Base-by-base conservation (phyloP, 1,140 invertebrate species). In the Tribolium madens region DNA sequence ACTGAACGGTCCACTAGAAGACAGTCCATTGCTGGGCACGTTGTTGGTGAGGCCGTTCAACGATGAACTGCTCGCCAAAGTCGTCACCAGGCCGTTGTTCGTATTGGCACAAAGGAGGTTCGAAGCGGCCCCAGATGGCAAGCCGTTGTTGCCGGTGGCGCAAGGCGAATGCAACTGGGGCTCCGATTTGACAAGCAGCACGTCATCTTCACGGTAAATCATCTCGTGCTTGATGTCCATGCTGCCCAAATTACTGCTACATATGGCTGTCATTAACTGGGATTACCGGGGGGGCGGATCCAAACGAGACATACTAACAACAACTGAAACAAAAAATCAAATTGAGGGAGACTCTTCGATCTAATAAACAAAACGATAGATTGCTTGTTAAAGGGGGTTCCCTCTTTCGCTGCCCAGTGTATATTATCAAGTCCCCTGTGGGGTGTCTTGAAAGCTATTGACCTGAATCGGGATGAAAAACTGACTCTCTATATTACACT, bases 181-280 rank as follows among this genome's bases (percentile, higher is more conserved):
- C 75, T 86, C 85, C 36, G 85, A 79, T 78, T 85, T 85, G 18
- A 86, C 83, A 60, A 84, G 80, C 72, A 85, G 81, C 76, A 82
- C 81, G 74, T 85, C 82, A 80, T 83, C 81, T 48, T 84, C 84
- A 73, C 80, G 81, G 80, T 83, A 85, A 42, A 84, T 81, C 80
- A 85, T 80, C 52, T 84, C 84, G 80, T 84, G 84, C 79, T 86
- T 84, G 76, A 85, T 75, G 80, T 85, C 84, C 84, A 85, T 85
- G 75, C 69, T 80, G 81, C 46, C 52, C 73, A 75, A 48, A 68
- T 26, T 46, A 70, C 70, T 75, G 76, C 80, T 78, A 57, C 77
- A 80, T 76, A 82, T 79, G 80, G 82, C 79, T 72, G 81, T 83
- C 81, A 83, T 83, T 76, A 76, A 77, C 75, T 53, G 26, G 21